These are phyloP conservation scores for Strix aluco DNA, from an alignment of 2,113 vertebrate genomes.

Conservation along the genomic window DNA sequence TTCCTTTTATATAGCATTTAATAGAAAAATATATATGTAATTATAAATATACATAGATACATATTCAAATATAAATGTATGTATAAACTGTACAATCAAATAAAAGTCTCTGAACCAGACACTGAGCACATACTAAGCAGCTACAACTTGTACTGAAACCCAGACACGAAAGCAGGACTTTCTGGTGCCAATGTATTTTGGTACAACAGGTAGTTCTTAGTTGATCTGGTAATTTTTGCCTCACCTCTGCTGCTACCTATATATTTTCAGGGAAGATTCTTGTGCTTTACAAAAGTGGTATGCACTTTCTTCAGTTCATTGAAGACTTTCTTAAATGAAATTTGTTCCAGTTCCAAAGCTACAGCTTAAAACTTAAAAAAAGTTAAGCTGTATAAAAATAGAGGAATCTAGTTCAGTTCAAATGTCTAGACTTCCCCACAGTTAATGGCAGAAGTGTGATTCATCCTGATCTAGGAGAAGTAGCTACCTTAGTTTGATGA, in stretches of 20 bases:
- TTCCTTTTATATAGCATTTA: neutral
- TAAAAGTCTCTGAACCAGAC: neutral
- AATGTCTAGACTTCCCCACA: neutral
- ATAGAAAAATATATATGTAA: neutral
- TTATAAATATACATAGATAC: neutral
- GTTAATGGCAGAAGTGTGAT: neutral
- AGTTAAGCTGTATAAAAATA: neutral
- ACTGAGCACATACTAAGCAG: neutral
- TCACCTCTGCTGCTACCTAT: neutral
- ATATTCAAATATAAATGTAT: neutral
- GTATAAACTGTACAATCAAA: rapidly evolving
- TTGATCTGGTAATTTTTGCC: neutral
- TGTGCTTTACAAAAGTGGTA: neutral
- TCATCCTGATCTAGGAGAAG: neutral
- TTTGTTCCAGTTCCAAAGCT: neutral
- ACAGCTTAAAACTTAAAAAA: neutral
- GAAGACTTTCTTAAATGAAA: neutral
- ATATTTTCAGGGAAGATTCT: neutral
- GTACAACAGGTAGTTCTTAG: neutral
- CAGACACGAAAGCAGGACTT: neutral
- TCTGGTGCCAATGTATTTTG: neutral
- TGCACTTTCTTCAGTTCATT: neutral
- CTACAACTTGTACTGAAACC: neutral
- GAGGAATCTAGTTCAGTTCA: neutral
- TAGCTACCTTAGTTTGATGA: neutral